phyloP scores from a whole-genome alignment of 2,113 vertebrate species.

The Eudyptes chrysolophus region DNA sequence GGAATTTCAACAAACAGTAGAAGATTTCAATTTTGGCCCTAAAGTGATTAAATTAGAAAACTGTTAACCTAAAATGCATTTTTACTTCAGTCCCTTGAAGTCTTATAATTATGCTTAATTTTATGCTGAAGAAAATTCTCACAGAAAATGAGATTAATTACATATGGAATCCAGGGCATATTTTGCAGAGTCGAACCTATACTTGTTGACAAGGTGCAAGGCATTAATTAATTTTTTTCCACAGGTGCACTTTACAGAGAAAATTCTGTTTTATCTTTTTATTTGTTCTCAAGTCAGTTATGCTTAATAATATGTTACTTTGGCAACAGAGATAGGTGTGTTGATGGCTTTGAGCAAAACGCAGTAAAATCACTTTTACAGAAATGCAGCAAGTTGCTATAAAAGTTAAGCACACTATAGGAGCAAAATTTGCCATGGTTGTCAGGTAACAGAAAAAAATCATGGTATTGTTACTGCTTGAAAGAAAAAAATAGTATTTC shows the following conservation, averaged over 20 bases:
- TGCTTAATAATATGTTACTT: not conserved
- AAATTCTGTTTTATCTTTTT: not conserved
- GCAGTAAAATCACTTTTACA: not conserved
- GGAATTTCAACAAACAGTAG: not conserved
- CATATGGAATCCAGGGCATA: not conserved
- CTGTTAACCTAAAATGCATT: not conserved
- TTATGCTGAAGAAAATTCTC: not conserved
- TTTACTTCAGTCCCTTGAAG: not conserved
- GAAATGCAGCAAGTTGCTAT: not conserved
- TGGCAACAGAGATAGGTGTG: not conserved
- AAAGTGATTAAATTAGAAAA: not conserved
- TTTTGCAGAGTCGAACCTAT: not conserved
- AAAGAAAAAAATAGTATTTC: not conserved
- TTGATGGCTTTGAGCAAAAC: not conserved
- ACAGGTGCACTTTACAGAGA: not conserved
- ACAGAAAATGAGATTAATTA: not conserved
- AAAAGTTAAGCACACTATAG: not conserved
- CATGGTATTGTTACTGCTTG: not conserved
- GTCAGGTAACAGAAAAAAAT: not conserved
- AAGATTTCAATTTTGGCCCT: not conserved
- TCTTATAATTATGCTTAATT: not conserved
- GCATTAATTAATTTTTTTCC: not conserved
- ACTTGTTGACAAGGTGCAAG: not conserved
- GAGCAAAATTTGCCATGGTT: not conserved
- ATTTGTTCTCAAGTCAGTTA: not conserved